Base-by-base conservation (phyloP, 2,113 vertebrate species). In the Chrysochloris asiatica region DNA sequence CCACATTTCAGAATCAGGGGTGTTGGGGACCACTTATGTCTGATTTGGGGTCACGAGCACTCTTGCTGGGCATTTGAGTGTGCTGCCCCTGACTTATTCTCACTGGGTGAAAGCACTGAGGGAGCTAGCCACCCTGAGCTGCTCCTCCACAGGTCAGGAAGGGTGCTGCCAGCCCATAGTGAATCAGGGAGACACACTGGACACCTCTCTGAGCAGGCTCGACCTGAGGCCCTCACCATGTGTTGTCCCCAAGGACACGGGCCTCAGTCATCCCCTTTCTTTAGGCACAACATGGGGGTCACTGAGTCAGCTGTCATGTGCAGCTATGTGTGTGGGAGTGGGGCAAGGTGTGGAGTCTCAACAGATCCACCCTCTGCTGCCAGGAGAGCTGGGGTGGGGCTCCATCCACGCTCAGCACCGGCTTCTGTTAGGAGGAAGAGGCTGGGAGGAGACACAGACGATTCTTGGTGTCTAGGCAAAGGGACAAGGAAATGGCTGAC, bases 371-470 rank as follows among this genome's bases (percentile, higher is more conserved):
- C 43, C 36, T n/a, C 36, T 26, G 36, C 24, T 43, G 38, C 69
- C 69, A 26, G 38, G 43, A n/a, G n/a, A n/a, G 22, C 38, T 6
- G 38, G 38, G 38, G 69, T 16, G 10, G 54, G 6, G 3, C 33
- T 24, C 50, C 33, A 1, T 72, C 28, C 50, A 52, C 7, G 7
- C 47, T 81, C 45, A 54, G 59, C 73, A 33, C 48, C 38, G 84
- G 65, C 87, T 83, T 78, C 80, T 88, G 33, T 71, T 59, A 63
- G 61, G 1, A 56, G 83, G 80, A 67, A 83, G 69, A 71, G 73
- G 67, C 22, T 0, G 28, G 41, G 47, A 71, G 43, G n/a, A 79
- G 78, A 65, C 47, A 24, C 47, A 28, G 73, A 47, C 86, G 71
- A 6, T 12, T 38, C 65, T 59, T 33, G 26, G 47, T 8, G 4